Conservation (phyloP, 2,797 vertebrate species). For the Sebastes vulpes region DNA sequence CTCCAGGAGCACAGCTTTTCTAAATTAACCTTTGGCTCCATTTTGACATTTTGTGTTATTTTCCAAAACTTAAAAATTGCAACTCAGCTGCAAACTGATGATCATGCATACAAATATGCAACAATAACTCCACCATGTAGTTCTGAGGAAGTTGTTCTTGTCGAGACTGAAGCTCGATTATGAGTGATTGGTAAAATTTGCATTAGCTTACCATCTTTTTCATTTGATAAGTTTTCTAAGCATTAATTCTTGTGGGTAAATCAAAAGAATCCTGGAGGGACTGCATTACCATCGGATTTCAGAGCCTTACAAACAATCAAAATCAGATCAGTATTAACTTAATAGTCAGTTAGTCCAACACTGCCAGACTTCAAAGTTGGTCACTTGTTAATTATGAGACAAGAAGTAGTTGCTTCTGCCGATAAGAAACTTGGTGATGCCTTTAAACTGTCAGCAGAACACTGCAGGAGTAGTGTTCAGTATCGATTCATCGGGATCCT, state of each 20-base stretch:
- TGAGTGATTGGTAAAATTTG: neutral
- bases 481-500: neutral
- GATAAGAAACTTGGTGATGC: neutral
- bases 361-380: neutral
- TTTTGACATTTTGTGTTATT: neutral
- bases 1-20: conserved; percentile 3
- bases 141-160: neutral
- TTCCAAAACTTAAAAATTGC: neutral
- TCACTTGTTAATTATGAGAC: neutral
- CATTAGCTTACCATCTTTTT: neutral
- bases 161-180: neutral
- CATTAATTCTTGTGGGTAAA: neutral
- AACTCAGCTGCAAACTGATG: neutral
- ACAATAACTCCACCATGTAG: neutral
- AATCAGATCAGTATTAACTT: neutral
- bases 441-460: neutral
- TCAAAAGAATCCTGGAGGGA: conserved; percentile 4
- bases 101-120: neutral
- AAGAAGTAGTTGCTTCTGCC: neutral
- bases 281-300: neutral
- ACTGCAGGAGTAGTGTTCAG: neutral
- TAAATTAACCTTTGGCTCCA: neutral
- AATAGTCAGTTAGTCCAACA: neutral
- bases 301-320: neutral
- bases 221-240: too few relatives aligned